phyloP scores from a whole-genome alignment of 2,888 invertebrate species.

The Dione juno region DNA sequence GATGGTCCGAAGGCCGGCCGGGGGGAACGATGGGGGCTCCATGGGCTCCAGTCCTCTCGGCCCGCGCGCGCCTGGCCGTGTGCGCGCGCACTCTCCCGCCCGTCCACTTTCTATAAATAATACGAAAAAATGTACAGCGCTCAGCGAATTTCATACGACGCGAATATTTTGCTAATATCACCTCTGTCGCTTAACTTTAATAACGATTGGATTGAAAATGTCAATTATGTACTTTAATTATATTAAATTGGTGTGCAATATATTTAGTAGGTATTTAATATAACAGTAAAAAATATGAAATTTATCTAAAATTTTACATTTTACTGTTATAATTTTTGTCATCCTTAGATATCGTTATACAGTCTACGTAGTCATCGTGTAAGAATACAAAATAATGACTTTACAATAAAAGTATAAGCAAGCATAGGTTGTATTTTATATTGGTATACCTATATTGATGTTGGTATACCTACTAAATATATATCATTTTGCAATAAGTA shows the following conservation, averaged over 20 bases:
- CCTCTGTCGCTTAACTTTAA: slow-evolving; percentile 44
- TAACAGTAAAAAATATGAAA: background rate
- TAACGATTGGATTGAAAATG: background rate
- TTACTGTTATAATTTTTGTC: no score
- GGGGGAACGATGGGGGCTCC: slow-evolving; percentile 75
- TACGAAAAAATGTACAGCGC: slow-evolving; percentile 77
- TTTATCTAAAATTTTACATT: no score
- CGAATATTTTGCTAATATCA: slow-evolving; percentile 76
- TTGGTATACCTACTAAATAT: no score
- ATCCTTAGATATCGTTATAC: no score
- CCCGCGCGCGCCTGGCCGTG: slow-evolving; percentile 76
- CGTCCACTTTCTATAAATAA: slow-evolving; percentile 82
- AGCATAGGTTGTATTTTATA: no score
- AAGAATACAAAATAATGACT: no score
- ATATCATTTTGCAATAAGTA: no score
- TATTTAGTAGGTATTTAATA: background rate
- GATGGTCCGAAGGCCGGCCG: slow-evolving; percentile 59
- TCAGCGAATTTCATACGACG: slow-evolving; percentile 67
- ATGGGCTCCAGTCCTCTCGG: slow-evolving; percentile 75
- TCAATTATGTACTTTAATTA: background rate
- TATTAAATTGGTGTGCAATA: background rate
- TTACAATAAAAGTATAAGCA: no score
- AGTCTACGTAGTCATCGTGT: no score
- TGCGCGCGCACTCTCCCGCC: slow-evolving; percentile 68
- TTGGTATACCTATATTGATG: no score